A percentile compares a stretch with the other conserved stretches of the same genome.
phyloP scores from a whole-genome alignment of 2,113 vertebrate species.

The Festucalex cinctus region DNA sequence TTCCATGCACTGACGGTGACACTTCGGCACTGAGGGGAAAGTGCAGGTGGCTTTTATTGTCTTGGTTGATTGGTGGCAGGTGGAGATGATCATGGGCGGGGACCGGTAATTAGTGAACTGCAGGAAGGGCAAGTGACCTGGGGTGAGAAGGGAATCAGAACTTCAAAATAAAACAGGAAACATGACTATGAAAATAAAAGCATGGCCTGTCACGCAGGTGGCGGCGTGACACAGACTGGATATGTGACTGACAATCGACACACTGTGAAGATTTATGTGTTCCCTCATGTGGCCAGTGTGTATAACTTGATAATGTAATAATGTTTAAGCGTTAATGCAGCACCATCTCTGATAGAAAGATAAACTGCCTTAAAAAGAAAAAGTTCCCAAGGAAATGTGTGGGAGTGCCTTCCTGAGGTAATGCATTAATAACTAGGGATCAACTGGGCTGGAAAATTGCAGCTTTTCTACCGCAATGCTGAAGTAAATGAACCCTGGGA shows the following conservation, averaged over 20 bases:
- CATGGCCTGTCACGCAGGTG: too few relatives aligned
- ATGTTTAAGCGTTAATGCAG: neutral
- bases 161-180: too few relatives aligned
- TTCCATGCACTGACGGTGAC: too few relatives aligned
- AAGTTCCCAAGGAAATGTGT: neutral
- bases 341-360: neutral
- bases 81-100: too few relatives aligned
- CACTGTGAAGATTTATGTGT: neutral
- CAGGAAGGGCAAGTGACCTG: too few relatives aligned
- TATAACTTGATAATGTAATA: neutral
- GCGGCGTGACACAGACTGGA: neutral
- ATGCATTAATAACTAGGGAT: neutral
- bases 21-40: too few relatives aligned
- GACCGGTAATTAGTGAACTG: too few relatives aligned
- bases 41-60: too few relatives aligned
- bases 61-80: too few relatives aligned
- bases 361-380: neutral
- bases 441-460: conserved; percentile 3
- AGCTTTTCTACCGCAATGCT: neutral
- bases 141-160: too few relatives aligned
- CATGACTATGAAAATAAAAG: too few relatives aligned
- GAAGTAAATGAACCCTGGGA: conserved; percentile 1
- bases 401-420: neutral
- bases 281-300: neutral
- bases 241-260: neutral